phyloP scores from a whole-genome alignment of 2,888 invertebrate genomes.

The Bibio marci region DNA sequence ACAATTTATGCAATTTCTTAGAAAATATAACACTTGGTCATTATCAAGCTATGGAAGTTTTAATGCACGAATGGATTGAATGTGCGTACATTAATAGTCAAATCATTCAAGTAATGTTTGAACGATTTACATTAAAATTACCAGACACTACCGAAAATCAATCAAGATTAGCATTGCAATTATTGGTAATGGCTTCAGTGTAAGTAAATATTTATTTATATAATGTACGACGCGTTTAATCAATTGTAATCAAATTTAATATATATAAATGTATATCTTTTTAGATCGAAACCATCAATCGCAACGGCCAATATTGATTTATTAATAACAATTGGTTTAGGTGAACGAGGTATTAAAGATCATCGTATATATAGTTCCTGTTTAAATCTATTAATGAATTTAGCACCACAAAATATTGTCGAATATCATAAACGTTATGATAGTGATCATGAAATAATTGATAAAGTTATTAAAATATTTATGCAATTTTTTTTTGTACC shows the following conservation, averaged over 20 bases:
- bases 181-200: conserved; percentile 61
- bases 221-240: too few species aligned
- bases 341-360: conserved; percentile 23
- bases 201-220: conserved; percentile 15
- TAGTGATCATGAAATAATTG: conserved; percentile 17
- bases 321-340: conserved; percentile 55
- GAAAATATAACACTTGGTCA: conserved; percentile 39
- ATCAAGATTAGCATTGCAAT: conserved; percentile 52
- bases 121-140: conserved; percentile 58
- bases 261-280: too few species aligned
- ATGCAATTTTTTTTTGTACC: conserved; percentile 31
- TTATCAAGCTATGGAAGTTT: conserved; percentile 39
- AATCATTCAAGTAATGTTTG: conserved; percentile 60
- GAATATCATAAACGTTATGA: conserved; percentile 25
- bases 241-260: too few species aligned
- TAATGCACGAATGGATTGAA: conserved; percentile 43
- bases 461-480: conserved; percentile 26
- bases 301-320: conserved; percentile 52
- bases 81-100: conserved; percentile 36
- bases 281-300: conserved; percentile 39
- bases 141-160: conserved; percentile 51
- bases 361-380: conserved; percentile 23
- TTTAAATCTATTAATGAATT: conserved; percentile 22
- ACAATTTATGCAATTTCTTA: conserved; percentile 37
- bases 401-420: conserved; percentile 20